Evolutionary conservation across 2,797 vertebrate genomes (phyloP), one percentile per base, ranked within the genome.

Genomic region (Semotilus atromaculatus): DNA sequence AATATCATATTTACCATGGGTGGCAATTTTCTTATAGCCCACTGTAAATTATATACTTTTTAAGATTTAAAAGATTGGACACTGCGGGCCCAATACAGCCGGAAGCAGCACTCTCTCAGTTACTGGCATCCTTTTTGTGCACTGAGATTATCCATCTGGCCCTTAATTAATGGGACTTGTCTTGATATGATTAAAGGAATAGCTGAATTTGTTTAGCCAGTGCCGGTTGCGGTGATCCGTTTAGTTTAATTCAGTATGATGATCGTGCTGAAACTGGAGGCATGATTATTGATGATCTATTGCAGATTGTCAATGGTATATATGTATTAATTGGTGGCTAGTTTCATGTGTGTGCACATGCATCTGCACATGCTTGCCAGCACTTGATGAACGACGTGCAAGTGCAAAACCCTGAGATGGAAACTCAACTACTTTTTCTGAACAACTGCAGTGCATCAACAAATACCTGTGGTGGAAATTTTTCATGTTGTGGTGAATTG

Each of bases 151-250:
- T 80, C 55, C 77, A 70, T 67, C 75, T 60, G 74, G 53, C 48
- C 34, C 74, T 64, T 38, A 78, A 87, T 82, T 67, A 85, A 82
- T 73, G 55, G 67, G 53, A 55, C 67, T 72, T 73, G 23, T 62
- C 77, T 62, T 79, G 55, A 85, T 79, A 29, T 78, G 36, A 72
- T 72, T 60, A 77, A 60, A 1, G 26, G 81, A 83, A 80, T 60
- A 70, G 62, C 51, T 64, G 64, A 76, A 81, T 77, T 70, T 62
- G 55, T 84, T 60, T 81, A 45, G 74, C 34, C 72, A 11, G 13
- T 67, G 78, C 71, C 43, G 36, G 45, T 81, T 14, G 16, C 4
- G 2, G 21, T 62, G 67, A 58, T 36, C 67, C 1, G 53, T 79
- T 34, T 73, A 40, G 48, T 72, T 60, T 77, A 64, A 81, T 84